These are phyloP conservation scores for Eubasilissa splendida DNA, from an alignment of 2,888 invertebrate species.

Conservation along the genomic window DNA sequence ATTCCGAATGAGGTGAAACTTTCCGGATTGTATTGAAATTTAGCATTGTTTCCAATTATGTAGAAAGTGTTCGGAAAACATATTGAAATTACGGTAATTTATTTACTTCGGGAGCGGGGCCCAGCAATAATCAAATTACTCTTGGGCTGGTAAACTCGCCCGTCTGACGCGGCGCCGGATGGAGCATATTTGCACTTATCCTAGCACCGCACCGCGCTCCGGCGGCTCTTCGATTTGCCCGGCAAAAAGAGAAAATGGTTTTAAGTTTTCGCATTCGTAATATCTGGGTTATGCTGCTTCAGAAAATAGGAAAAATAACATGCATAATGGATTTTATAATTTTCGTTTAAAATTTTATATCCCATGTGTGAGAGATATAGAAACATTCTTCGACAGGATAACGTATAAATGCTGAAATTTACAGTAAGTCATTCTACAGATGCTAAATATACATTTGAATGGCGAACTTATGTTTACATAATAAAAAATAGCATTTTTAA, in stretches of 20 bases:
- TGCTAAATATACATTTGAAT: no score
- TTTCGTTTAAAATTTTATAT: no score
- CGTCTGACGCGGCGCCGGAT: constrained; percentile 8
- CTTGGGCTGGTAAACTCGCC: not conserved
- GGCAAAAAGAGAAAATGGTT: constrained; percentile 31
- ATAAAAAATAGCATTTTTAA: no score
- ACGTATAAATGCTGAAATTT: no score
- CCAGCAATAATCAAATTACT: constrained; percentile 23
- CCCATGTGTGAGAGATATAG: no score
- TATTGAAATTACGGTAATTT: constrained; percentile 31
- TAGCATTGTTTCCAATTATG: constrained; percentile 23
- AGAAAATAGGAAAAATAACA: constrained; percentile 3
- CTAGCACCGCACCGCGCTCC: not conserved
- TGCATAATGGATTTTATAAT: constrained; percentile 11
- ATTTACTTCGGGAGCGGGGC: not conserved
- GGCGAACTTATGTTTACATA: no score
- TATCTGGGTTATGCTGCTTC: constrained; percentile 23
- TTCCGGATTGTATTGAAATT: not conserved
- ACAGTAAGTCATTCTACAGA: no score
- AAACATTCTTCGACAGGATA: no score
- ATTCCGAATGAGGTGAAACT: no score
- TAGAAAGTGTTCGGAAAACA: constrained; percentile 19
- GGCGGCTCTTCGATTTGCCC: constrained; percentile 6
- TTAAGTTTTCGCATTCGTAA: constrained; percentile 32
- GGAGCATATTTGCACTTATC: constrained; percentile 2